Evolutionary conservation across 2,113 vertebrate genomes (phyloP), one percentile per base, ranked within the genome.

Genomic region (Drymodes brunneopygia): DNA sequence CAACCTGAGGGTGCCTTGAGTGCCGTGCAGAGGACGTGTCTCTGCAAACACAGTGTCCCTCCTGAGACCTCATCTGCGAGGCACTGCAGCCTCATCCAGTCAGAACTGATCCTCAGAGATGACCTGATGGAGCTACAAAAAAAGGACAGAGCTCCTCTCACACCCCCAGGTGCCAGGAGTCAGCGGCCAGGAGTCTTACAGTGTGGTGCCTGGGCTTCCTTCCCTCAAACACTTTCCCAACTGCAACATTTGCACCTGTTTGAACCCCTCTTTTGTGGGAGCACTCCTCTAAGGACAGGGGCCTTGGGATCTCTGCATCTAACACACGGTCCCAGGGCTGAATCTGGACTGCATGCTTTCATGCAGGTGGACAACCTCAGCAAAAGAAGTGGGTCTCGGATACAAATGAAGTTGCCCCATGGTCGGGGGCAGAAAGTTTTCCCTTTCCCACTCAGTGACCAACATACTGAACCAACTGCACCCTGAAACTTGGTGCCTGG

Each of bases 291-390:
- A 71, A 62, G 57, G 14, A 58, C 53, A 31, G 35, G 4, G 3
- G 4, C 38, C 24, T 75, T 67, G 38, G 22, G 31, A 58, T 62
- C 29, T 72, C 67, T 45, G 12, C 15, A 13, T 42, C 50, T 61
- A 24, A 82, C 20, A 4, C 0, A 0, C 38, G 70, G 23, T 58
- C 25, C 20, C 0, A 1, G 7, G 40, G 3, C 35, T 89, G 33
- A 86, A 80, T 48, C 57, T 75, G 28, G 25, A 27, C 18, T 83
- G 31, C 23, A 2, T 15, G 23, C 45, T 81, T 81, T 81, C 40
- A 13, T 0, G 0, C 57, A 77, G 20, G 13, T 44, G 58, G 58
- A 69, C 18, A 69, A 19, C 27, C 23, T 27, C 54, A 81, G 28
- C 15, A 15, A 14, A 60, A 58, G 12, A 77, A 64, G 29, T 20